Evolutionary conservation across 2,113 vertebrate species (phyloP).

Genomic region (Myiopsitta monachus): DNA sequence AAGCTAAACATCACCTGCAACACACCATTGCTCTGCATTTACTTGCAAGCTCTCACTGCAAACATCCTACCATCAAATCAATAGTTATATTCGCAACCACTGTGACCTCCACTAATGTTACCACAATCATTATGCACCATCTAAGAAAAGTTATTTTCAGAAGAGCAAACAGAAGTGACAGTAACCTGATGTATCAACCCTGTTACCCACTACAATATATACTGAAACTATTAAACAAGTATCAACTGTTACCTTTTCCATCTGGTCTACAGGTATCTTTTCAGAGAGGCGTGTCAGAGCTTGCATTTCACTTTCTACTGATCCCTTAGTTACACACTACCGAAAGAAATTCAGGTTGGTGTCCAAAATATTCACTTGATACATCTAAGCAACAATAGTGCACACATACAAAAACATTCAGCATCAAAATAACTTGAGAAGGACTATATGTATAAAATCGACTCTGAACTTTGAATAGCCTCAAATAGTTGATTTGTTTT

Average conservation of each 20-base stretch:
- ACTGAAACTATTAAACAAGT: neutral
- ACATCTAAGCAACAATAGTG: neutral
- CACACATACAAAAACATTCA: neutral
- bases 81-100: neutral
- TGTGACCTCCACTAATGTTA: neutral
- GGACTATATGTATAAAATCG: neutral
- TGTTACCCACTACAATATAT: neutral
- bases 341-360: neutral
- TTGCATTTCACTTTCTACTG: neutral
- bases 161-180: neutral
- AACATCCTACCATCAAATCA: neutral
- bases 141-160: neutral
- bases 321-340: neutral
- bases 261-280: neutral
- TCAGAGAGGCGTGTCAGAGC: neutral
- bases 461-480: neutral
- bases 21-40: neutral
- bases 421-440: neutral
- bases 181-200: neutral
- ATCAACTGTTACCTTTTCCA: neutral
- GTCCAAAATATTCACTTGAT: neutral
- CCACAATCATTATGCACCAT: neutral
- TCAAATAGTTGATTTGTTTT: neutral
- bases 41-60: accelerated
- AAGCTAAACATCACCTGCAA: neutral